phyloP scores from a whole-genome alignment of 2,797 vertebrate species.

The Helicolenus hilgendorfi region DNA sequence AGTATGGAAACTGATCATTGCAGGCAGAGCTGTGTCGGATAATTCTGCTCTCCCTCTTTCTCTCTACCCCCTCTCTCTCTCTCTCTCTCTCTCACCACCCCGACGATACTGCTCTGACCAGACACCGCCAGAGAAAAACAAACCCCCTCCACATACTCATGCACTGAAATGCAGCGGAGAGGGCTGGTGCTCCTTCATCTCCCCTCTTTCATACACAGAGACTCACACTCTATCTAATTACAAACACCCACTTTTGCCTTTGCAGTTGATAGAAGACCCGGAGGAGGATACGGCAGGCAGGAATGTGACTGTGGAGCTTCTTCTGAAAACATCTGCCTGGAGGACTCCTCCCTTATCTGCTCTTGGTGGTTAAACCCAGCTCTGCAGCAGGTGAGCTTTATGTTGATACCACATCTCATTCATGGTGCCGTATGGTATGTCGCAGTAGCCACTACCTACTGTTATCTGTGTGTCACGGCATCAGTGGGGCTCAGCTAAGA shows the following conservation, averaged over 20 bases:
- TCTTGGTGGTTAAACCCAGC: conserved; percentile 27
- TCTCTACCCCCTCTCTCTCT: conserved; percentile 3
- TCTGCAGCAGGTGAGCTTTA: conserved; percentile 85
- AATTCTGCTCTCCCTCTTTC: conserved; percentile 1
- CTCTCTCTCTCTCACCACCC: conserved; percentile 24
- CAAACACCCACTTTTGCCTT: conserved; percentile 18
- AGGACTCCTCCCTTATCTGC: conserved; percentile 39
- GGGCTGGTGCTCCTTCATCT: conserved; percentile 24
- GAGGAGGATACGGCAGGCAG: conserved; percentile 38
- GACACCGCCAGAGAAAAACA: conserved; percentile 57
- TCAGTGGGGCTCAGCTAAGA: background rate
- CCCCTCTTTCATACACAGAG: background rate
- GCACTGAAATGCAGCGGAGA: conserved; percentile 59
- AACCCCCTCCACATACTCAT: conserved; percentile 56
- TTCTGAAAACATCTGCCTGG: conserved; percentile 68
- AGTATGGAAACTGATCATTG: conserved; percentile 85
- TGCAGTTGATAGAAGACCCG: conserved; percentile 33
- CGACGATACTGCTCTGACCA: conserved; percentile 62
- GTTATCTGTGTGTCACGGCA: background rate
- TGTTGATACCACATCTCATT: conserved; percentile 49
- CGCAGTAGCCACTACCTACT: conserved; percentile 38
- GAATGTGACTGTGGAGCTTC: conserved; percentile 58
- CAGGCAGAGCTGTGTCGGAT: conserved; percentile 71
- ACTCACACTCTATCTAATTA: conserved; percentile 30
- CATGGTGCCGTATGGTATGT: conserved; percentile 24